Percentiles rank a stretch among this genome's conserved stretches.
These are phyloP conservation scores for Theropithecus gelada DNA, from an alignment of 2,113 vertebrate species.

Conservation along the genomic window DNA sequence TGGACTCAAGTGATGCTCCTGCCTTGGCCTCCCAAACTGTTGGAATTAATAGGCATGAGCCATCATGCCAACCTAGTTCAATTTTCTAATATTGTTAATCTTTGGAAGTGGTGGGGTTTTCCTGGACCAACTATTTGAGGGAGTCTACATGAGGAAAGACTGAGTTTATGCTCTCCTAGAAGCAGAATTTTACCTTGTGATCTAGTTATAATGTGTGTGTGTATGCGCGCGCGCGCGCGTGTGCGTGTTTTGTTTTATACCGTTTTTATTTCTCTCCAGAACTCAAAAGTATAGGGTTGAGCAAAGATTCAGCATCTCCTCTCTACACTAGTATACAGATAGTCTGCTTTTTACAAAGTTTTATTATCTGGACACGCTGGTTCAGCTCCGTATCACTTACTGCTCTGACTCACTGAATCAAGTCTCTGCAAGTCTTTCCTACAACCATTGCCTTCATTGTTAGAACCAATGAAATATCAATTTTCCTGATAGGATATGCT, in stretches of 20 bases:
- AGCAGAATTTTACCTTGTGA: not conserved
- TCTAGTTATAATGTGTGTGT: not conserved
- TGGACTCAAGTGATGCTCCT: not conserved
- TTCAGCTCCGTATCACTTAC: not conserved
- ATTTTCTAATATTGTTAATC: not conserved
- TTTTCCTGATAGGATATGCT: not conserved
- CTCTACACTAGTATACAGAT: not conserved
- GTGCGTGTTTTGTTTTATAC: not conserved
- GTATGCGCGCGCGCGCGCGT: fast-evolving
- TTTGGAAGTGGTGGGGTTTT: not conserved
- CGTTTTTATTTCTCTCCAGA: not conserved
- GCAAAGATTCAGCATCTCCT: not conserved
- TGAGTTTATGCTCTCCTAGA: not conserved
- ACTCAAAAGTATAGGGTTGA: not conserved
- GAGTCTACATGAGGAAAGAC: not conserved
- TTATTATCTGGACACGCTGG: not conserved
- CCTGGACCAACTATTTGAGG: not conserved
- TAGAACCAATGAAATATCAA: not conserved
- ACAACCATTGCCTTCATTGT: not conserved
- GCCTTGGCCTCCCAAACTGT: not conserved
- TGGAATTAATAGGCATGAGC: not conserved
- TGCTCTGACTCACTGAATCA: not conserved
- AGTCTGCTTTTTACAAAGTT: not conserved
- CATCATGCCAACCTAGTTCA: not conserved
- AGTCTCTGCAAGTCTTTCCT: not conserved